Evolutionary conservation across 2,797 vertebrate species (phyloP).

Genomic region (Fratercula arctica): DNA sequence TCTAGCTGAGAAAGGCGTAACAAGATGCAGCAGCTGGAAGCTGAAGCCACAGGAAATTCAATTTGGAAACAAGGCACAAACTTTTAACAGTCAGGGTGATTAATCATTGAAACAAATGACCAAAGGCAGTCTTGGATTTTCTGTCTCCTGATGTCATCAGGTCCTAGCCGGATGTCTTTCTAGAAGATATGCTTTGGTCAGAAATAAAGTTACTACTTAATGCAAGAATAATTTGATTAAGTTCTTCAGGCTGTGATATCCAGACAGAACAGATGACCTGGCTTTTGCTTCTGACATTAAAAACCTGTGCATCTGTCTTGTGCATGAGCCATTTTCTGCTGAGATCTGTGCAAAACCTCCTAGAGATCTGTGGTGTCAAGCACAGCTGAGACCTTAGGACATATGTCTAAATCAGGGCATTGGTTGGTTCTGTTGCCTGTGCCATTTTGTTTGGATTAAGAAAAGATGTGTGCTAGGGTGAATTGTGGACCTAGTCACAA

Average conservation of each 20-base stretch:
- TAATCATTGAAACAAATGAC: constrained; percentile 30
- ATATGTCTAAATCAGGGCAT: not conserved
- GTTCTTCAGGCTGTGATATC: not conserved
- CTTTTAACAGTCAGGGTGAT: not conserved
- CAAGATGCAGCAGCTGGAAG: constrained; percentile 37
- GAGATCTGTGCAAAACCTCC: not conserved
- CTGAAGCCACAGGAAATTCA: constrained; percentile 35
- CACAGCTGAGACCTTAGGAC: not conserved
- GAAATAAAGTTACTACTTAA: constrained; percentile 32
- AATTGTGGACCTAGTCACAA: not conserved
- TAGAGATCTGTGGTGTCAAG: not conserved
- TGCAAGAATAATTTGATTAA: constrained; percentile 22
- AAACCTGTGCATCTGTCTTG: not conserved
- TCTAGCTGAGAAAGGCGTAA: constrained; percentile 22
- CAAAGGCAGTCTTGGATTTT: constrained; percentile 4
- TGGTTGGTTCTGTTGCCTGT: not conserved
- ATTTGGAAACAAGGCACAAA: constrained; percentile 42
- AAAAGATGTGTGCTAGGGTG: not conserved
- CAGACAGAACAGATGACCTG: not conserved
- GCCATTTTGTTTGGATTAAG: not conserved
- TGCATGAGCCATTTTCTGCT: not conserved
- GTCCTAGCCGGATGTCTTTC: not conserved
- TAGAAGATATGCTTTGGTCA: not conserved
- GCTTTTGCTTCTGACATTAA: not conserved
- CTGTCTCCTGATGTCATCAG: constrained; percentile 1